Conservation (phyloP, 37 sponge, comb jelly and placozoan genomes). For the Haliclona indistincta region DNA sequence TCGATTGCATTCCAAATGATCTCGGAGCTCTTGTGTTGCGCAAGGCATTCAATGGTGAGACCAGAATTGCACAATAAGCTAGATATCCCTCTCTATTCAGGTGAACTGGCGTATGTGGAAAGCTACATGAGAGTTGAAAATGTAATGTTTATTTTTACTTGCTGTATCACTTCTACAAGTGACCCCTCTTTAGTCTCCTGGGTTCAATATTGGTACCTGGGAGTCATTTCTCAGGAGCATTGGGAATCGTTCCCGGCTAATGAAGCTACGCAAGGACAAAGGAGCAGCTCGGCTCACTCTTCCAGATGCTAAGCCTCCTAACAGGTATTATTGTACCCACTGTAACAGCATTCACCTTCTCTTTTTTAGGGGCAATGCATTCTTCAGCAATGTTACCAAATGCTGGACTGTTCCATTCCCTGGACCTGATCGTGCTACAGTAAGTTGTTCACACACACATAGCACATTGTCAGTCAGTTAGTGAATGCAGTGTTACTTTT, state of each 20-base stretch:
- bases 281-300: constrained; percentile 10
- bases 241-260: constrained; percentile 24
- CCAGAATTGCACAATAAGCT: not conserved
- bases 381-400: constrained; percentile 36
- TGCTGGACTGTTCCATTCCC: constrained; percentile 57
- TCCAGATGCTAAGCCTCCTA: constrained; percentile 24
- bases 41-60: constrained; percentile 57
- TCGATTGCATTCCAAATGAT: constrained; percentile 93
- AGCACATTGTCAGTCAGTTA: too few relatives aligned
- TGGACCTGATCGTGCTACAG: constrained; percentile 64
- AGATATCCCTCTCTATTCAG: not conserved
- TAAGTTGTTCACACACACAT: too few relatives aligned
- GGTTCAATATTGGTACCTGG: constrained; percentile 80
- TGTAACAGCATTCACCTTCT: not conserved
- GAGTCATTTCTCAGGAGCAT: constrained; percentile 72
- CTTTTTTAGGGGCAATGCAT: constrained; percentile 35
- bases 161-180: not conserved
- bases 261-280: constrained; percentile 35
- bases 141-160: not conserved
- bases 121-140: constrained; percentile 33
- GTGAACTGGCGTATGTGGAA: constrained; percentile 64
- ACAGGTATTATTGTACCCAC: constrained; percentile 19
- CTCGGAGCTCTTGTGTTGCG: constrained; percentile 68
- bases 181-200: not conserved
- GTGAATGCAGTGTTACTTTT: not conserved